Conservation (phyloP, 2,888 invertebrate genomes). For the Oxyscelio sp. region DNA sequence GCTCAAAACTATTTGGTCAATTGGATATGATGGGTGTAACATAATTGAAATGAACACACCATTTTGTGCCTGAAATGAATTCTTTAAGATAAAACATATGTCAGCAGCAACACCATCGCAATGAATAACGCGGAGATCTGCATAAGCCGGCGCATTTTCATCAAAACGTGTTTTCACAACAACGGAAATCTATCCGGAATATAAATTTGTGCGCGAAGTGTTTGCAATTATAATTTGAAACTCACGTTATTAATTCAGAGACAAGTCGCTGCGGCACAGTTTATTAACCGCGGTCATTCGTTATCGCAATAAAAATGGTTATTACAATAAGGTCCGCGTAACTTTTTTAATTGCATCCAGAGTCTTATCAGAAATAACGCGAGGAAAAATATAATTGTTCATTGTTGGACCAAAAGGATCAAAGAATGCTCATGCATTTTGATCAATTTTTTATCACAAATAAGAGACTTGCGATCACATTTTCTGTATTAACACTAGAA, state of each 20-base stretch:
- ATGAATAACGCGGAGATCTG: conserved; percentile 45
- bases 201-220: conserved; percentile 48
- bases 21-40: not conserved
- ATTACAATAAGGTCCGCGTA: conserved; percentile 7
- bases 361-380: not conserved
- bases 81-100: not conserved
- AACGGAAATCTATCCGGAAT: conserved; percentile 53
- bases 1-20: too few relatives aligned
- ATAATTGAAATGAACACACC: too few relatives aligned
- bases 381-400: too few relatives aligned
- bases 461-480: too few relatives aligned
- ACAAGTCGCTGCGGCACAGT: conserved; percentile 28
- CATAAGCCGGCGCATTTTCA: conserved; percentile 61
- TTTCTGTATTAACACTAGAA: too few relatives aligned
- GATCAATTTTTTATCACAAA: too few relatives aligned
- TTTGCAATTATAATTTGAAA: conserved; percentile 59
- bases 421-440: too few relatives aligned
- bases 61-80: too few relatives aligned
- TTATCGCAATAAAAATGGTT: conserved; percentile 23
- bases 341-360: conserved; percentile 11
- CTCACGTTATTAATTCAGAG: conserved; percentile 51
- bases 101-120: conserved; percentile 19
- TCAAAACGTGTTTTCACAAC: conserved; percentile 54
- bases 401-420: too few relatives aligned
- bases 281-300: conserved; percentile 36